Evolutionary conservation across 2,113 vertebrate species (phyloP).

Genomic region (Rallus limicola): DNA sequence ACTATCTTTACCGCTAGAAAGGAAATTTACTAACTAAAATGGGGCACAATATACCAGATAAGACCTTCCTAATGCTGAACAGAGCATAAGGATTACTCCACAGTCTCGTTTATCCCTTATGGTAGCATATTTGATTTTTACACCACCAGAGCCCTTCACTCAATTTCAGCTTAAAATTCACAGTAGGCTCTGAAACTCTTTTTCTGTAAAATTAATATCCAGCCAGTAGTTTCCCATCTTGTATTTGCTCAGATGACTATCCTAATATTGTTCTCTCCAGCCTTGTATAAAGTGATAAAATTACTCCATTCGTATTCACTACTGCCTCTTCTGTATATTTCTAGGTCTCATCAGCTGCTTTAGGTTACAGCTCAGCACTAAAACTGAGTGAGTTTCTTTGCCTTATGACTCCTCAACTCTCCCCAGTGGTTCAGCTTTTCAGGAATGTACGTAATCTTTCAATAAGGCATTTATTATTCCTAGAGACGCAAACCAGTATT

Average conservation of each 20-base stretch:
- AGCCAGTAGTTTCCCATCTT: background rate
- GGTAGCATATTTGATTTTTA: background rate
- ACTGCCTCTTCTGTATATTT: background rate
- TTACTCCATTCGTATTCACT: background rate
- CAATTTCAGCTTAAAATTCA: background rate
- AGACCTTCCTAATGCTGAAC: background rate
- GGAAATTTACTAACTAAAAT: background rate
- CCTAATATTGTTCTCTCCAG: background rate
- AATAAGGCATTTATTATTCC: background rate
- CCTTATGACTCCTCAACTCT: background rate
- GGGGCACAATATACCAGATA: background rate
- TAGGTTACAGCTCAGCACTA: background rate
- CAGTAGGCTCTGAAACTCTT: background rate
- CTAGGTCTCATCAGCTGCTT: background rate
- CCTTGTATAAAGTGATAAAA: background rate
- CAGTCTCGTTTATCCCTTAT: background rate
- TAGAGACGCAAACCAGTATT: background rate
- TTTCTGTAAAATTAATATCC: background rate
- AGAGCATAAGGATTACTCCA: background rate
- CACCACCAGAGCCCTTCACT: background rate
- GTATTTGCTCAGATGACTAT: background rate
- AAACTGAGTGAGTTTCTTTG: background rate
- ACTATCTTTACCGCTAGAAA: background rate
- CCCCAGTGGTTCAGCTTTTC: background rate
- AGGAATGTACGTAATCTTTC: background rate